Evolutionary conservation across 2,888 invertebrate species (phyloP).

Genomic region (Marronus borbonicus): DNA sequence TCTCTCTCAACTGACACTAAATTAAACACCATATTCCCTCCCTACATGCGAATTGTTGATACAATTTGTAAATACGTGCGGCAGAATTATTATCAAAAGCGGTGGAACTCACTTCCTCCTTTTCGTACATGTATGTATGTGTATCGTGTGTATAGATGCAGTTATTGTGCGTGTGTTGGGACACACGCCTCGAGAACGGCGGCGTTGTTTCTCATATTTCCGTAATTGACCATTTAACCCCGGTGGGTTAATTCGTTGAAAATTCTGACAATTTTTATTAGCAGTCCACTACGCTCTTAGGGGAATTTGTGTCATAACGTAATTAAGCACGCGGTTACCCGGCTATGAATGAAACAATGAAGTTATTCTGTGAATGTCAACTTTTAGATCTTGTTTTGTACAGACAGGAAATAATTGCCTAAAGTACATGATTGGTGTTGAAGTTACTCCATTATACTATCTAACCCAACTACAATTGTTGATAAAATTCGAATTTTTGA

Average conservation of each 20-base stretch:
- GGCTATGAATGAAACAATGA: slow-evolving; percentile 17
- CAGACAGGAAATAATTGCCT: too few species aligned
- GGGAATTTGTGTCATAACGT: slow-evolving; percentile 26
- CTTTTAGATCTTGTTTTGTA: too few species aligned
- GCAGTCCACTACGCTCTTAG: background rate
- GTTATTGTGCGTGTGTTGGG: background rate
- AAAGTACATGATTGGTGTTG: too few species aligned
- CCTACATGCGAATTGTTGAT: slow-evolving; percentile 43
- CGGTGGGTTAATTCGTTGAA: slow-evolving; percentile 33
- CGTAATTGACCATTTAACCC: slow-evolving; percentile 43
- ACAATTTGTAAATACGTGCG: slow-evolving; percentile 41
- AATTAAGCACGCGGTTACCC: slow-evolving; percentile 25
- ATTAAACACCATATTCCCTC: slow-evolving; percentile 38
- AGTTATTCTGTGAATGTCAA: background rate
- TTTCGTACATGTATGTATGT: background rate
- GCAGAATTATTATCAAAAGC: slow-evolving; percentile 44
- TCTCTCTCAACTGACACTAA: slow-evolving; percentile 43
- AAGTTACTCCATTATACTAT: too few species aligned
- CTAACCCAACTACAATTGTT: too few species aligned
- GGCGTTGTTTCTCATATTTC: slow-evolving; percentile 17
- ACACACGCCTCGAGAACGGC: slow-evolving; percentile 1
- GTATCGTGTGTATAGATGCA: background rate
- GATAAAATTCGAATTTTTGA: too few species aligned
- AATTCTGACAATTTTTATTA: slow-evolving; percentile 36
- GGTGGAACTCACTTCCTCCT: slow-evolving; percentile 40